Conservation (phyloP, 2,113 vertebrate genomes). For the Panthera tigris region DNA sequence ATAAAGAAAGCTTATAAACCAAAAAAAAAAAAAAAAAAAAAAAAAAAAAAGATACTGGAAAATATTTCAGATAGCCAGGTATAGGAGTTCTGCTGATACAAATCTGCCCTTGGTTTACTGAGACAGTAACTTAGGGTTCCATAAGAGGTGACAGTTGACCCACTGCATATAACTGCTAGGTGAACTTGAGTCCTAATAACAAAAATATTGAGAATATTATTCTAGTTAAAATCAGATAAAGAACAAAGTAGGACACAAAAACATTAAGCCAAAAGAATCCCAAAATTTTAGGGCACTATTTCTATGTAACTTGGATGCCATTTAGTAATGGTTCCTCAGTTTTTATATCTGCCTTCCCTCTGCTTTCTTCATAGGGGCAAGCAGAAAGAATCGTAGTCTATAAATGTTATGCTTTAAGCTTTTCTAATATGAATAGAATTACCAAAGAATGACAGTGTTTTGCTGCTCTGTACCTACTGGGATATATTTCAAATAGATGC, state of each 20-base stretch:
- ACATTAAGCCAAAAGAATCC: neutral
- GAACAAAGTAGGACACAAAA: neutral
- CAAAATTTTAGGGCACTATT: neutral
- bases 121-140: neutral
- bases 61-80: neutral
- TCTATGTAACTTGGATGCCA: neutral
- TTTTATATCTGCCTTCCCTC: neutral
- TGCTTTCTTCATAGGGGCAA: neutral
- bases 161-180: neutral
- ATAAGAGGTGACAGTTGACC: neutral
- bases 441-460: neutral
- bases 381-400: neutral
- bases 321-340: neutral
- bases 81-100: neutral
- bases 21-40: too few species aligned
- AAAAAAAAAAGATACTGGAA: neutral
- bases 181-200: neutral
- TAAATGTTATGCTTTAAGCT: neutral
- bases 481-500: neutral
- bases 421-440: neutral
- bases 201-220: neutral
- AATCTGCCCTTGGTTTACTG: neutral
- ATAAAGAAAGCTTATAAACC: too few species aligned
- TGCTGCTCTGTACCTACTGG: neutral
- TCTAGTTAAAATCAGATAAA: neutral